Base-by-base conservation (phyloP, 2,797 vertebrate genomes). In the Okamejei kenojei region DNA sequence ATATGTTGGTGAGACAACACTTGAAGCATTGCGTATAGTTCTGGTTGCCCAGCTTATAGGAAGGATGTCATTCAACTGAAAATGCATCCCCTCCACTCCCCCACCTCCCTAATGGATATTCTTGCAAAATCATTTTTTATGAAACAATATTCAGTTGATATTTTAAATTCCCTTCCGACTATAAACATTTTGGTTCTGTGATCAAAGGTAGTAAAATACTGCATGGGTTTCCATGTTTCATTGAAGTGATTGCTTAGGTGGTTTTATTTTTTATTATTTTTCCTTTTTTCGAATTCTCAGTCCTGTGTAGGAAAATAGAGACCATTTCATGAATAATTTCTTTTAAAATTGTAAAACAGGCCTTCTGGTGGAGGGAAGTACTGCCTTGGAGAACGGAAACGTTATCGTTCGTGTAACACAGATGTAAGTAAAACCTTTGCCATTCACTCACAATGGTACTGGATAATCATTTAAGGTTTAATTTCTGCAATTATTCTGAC, bases 321-420 rank as follows among this genome's bases (percentile, higher is more conserved):
- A 93, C 73, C 93, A 93, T 93, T 93, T 94, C 93, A 94, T 93
- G 93, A 93, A 94, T 94, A 74, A 94, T 81, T 93, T 93, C 94
- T 95, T 93, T 73, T 35, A 65, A 76, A 92, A 71, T 80, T 78
- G 71, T 94, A 8, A 58, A 54, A 95, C 96, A 99, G 99, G 95
- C 98, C 98, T 93, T 98, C 98, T 93, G 98, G 98, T 96, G 98
- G 98, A 97, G 99, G 98, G 94, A 99, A 98, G 95, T 99, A 99
- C 61, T 99, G 99, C 95, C 98, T 99, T 84, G 99, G 99, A 81
- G 98, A 99, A 96, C 98, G 99, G 95, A 99, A 99, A 94, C 97
- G 98, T 45, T 99, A 99, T 95, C 97, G 98, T 93, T 99, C 99
- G 58, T 99, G 99, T 95, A 99, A 99, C 96, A 99, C 97, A 0